Base-by-base conservation (phyloP, 2,113 vertebrate genomes). In the Empidonax alnorum region DNA sequence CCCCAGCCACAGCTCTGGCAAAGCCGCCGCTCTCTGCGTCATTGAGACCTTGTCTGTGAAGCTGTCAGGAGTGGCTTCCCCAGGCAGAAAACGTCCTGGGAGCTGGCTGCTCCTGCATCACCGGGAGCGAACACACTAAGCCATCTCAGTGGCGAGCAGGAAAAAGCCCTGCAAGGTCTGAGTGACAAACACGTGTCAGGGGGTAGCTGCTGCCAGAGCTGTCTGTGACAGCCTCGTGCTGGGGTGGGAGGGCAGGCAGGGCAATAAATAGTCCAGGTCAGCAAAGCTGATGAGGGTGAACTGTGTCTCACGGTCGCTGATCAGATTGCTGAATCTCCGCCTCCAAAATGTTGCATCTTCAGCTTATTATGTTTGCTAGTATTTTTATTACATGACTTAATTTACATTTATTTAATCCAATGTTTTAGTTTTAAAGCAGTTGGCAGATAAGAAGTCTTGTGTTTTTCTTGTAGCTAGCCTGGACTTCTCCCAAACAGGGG, bases 231-330 rank as follows among this genome's bases (percentile, higher is more conserved):
- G 69, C 63, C 68, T 79, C 2, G 10, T 77, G 90, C 77, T 52
- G 42, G 30, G 53, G 39, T 42, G 68, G 69, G 52, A 50, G 77
- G 87, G 53, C 16, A 49, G 7, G 28, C 50, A 4, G 71, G 84
- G 81, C 55, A 75, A 87, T 74, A 78, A 71, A 74, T 22, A 78
- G 77, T 9, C 9, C 28, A 28, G 73, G 80, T 53, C 81, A 72
- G 69, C 73, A 56, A 67, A 84, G 86, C 68, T n/a, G 83, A 19
- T 9, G 28, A 68, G 77, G 66, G 47, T 55, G 62, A 56, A 35
- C 72, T 3, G 0, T 1, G 0, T 23, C 46, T 42, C 18, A 21
- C 0, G 0, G 59, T 46, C 68, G 24, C 80, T 63, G 73, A 27
- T 56, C 23, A 21, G 80, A 50, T 39, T n/a, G 28, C 69, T 81